Conservation (phyloP, 2,888 invertebrate species). For the Caenorhabditis doughertyi region DNA sequence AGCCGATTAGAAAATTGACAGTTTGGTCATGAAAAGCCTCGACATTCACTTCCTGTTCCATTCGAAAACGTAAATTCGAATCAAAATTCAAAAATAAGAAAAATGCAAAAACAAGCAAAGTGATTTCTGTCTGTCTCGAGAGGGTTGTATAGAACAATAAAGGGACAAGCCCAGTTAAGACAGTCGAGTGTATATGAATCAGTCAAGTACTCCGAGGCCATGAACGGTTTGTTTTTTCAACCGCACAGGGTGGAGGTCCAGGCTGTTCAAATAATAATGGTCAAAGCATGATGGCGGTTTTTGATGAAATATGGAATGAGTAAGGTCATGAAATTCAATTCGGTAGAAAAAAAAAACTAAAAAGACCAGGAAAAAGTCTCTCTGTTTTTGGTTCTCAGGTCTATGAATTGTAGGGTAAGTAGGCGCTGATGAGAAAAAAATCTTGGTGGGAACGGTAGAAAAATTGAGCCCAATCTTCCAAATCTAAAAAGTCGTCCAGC, state of each 20-base stretch:
- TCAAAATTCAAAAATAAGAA: not conserved
- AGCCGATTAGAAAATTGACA: conserved; percentile 52
- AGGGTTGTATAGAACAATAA: conserved; percentile 1
- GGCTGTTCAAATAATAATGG: conserved; percentile 25
- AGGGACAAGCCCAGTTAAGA: conserved; percentile 14
- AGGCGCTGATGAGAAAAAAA: no score
- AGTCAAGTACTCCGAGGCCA: conserved; percentile 26
- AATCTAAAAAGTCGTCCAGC: no score
- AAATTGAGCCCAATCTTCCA: no score
- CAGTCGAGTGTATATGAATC: conserved; percentile 47
- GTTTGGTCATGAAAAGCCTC: conserved; percentile 49
- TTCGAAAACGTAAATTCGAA: not conserved
- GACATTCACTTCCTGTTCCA: conserved; percentile 8
- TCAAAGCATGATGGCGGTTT: no score
- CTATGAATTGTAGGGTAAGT: no score
- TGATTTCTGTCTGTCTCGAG: conserved; percentile 27
- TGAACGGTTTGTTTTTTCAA: conserved; percentile 33
- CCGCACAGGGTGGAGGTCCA: conserved; percentile 14
- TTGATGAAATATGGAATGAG: not conserved
- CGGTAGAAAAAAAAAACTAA: no score
- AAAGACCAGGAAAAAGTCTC: no score
- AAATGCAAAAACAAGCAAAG: conserved; percentile 15
- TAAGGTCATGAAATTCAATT: not conserved
- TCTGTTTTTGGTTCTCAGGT: no score
- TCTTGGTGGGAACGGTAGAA: no score